Evolutionary conservation across 2,888 invertebrate species (phyloP).

Genomic region (Allolobophora icterica): DNA sequence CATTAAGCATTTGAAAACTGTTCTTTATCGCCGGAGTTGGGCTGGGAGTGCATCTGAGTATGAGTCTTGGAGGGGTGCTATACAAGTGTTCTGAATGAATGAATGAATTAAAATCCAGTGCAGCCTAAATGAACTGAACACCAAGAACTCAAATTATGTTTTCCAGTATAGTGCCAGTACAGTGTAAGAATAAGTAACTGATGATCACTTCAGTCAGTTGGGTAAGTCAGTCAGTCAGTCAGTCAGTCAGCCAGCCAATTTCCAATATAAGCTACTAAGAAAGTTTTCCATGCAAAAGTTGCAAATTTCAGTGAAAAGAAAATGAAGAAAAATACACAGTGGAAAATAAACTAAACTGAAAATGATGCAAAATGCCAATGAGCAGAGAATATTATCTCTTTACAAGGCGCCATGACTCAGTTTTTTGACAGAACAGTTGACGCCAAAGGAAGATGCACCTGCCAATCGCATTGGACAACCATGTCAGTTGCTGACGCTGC

Average conservation of each 20-base stretch:
- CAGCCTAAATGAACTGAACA: not conserved
- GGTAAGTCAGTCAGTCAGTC: not conserved
- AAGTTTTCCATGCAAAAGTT: not conserved
- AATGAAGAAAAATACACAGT: not conserved
- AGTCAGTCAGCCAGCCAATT: not conserved
- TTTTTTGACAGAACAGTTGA: not conserved
- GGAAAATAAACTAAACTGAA: not conserved
- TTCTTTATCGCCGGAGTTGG: too few species aligned
- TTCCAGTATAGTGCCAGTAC: not conserved
- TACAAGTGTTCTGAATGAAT: too few species aligned
- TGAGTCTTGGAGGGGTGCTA: too few species aligned
- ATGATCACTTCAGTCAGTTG: not conserved
- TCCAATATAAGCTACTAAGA: not conserved
- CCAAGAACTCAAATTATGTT: not conserved
- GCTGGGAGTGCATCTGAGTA: too few species aligned
- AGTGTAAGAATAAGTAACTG: not conserved
- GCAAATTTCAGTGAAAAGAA: not conserved
- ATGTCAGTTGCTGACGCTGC: not conserved
- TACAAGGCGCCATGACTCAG: not conserved
- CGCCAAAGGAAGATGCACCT: not conserved
- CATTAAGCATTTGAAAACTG: not conserved
- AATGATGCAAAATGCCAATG: not conserved
- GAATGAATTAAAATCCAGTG: not conserved
- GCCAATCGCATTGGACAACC: not conserved
- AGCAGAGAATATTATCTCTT: not conserved